Evolutionary conservation across 2,797 vertebrate genomes (phyloP).

Genomic region (Centroberyx gerrardi): DNA sequence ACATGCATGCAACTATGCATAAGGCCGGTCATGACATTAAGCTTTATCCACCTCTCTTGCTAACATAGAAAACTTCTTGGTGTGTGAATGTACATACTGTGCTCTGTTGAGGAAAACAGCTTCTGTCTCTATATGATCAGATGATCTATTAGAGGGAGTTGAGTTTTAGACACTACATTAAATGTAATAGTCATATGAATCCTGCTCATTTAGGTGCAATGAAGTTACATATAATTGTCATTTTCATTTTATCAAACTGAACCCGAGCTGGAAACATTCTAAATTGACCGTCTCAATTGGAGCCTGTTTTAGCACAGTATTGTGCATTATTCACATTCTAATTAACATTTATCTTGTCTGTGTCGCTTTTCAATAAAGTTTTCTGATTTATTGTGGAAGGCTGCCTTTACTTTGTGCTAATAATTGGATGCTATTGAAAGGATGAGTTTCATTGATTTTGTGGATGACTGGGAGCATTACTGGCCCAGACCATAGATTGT

Average conservation of each 20-base stretch:
- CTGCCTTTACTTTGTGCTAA: slow-evolving; percentile 93
- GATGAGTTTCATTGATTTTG: slow-evolving; percentile 99
- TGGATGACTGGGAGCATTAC: slow-evolving; percentile 94
- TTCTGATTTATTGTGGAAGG: slow-evolving; percentile 93
- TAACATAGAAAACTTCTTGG: neutral
- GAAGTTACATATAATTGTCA: neutral
- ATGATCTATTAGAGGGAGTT: neutral
- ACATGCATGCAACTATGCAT: neutral
- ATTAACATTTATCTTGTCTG: slow-evolving; percentile 89
- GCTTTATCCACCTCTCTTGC: neutral
- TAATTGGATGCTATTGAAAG: slow-evolving; percentile 99
- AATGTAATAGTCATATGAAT: neutral
- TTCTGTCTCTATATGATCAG: neutral
- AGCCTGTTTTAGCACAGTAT: slow-evolving; percentile 63
- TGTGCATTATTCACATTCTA: slow-evolving; percentile 82
- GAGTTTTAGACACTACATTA: neutral
- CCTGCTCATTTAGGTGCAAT: neutral
- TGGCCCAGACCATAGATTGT: slow-evolving; percentile 92
- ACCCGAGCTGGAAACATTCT: slow-evolving; percentile 2
- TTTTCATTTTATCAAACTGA: slow-evolving; percentile 22
- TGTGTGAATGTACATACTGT: neutral
- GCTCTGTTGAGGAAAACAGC: neutral
- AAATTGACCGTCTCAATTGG: slow-evolving; percentile 34
- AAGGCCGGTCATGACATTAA: slow-evolving; percentile 8
- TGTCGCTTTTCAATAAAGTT: slow-evolving; percentile 91